Conservation (phyloP, 1,140 invertebrate genomes). For the Brachionus calyciflorus region DNA sequence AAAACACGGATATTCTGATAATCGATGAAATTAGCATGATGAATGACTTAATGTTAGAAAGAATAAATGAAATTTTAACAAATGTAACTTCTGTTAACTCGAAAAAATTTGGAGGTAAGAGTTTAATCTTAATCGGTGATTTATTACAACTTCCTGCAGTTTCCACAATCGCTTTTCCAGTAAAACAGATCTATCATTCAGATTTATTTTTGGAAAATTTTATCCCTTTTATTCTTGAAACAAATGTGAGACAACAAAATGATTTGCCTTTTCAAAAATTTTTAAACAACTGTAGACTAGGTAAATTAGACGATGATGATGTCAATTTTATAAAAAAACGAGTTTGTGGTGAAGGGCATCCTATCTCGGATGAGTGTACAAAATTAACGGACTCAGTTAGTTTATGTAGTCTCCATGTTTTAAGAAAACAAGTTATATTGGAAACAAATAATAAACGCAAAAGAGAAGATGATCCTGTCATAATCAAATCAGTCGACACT, state of each 20-base stretch:
- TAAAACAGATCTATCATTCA: neutral
- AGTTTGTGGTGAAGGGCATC: neutral
- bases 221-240: constrained; percentile 11
- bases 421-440: neutral
- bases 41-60: constrained; percentile 3
- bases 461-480: neutral
- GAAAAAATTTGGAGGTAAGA: neutral
- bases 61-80: neutral
- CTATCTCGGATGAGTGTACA: neutral
- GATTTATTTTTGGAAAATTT: constrained; percentile 8
- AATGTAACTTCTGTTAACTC: neutral
- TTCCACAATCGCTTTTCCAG: neutral
- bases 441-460: neutral
- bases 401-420: neutral
- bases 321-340: neutral
- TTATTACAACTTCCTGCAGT: neutral
- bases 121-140: neutral
- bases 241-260: constrained; percentile 3
- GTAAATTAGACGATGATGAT: constrained; percentile 5
- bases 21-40: neutral
- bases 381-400: neutral
- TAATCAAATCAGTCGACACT: neutral
- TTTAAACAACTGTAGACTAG: neutral
- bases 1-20: neutral
- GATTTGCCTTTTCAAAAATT: constrained; percentile 8